Evolutionary conservation across 2,797 vertebrate species (phyloP).

Genomic region (Chrysocyon brachyurus): DNA sequence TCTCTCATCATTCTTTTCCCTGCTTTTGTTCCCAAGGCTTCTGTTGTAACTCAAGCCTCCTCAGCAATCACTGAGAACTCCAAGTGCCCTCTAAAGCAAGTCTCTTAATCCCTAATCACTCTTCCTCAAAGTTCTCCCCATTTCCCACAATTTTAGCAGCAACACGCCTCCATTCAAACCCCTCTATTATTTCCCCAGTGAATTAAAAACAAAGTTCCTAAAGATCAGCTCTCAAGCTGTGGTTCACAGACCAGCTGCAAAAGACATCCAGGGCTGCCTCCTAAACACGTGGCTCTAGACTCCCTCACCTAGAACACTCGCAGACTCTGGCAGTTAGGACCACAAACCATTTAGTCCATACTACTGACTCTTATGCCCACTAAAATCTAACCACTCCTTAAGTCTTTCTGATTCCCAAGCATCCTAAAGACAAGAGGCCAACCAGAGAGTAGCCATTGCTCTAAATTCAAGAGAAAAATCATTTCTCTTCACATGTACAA

Average conservation of each 20-base stretch:
- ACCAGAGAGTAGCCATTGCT: not conserved
- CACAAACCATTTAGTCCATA: not conserved
- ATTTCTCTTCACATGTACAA: not conserved
- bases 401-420: not conserved
- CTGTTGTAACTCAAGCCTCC: not conserved
- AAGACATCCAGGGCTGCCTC: rapidly evolving
- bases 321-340: not conserved
- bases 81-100: not conserved
- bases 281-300: not conserved
- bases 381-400: not conserved
- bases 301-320: not conserved
- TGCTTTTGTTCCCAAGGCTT: too few species aligned
- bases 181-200: not conserved
- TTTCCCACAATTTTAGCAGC: not conserved
- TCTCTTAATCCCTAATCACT: not conserved
- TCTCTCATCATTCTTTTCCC: not conserved
- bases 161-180: not conserved
- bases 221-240: not conserved
- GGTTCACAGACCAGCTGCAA: not conserved
- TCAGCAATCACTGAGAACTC: not conserved
- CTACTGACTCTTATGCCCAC: not conserved
- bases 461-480: not conserved
- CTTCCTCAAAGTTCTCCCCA: not conserved
- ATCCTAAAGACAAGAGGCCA: not conserved
- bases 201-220: not conserved